These are phyloP conservation scores for Aurelia aurita complex sp. Pacific DNA, from an alignment of 30 jellyfish, hydroid and myxozoan genomes.

Conservation along the genomic window DNA sequence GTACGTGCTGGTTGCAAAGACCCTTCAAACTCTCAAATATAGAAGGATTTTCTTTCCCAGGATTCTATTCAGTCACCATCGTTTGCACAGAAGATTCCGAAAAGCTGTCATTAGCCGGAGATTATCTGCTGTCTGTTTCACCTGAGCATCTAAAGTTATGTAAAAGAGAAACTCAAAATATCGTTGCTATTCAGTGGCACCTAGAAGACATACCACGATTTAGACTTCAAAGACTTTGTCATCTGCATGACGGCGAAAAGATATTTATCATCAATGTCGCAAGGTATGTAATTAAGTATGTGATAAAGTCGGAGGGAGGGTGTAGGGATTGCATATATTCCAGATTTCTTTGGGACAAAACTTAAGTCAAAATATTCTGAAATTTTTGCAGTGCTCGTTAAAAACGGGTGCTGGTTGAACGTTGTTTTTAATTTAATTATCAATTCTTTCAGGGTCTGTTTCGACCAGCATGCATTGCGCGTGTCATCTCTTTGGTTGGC, in stretches of 20 bases:
- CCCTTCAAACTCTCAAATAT: no score
- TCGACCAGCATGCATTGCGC: no score
- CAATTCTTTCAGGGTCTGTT: no score
- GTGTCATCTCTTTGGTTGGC: no score
- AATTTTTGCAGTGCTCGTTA: no score
- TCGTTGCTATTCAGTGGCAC: conserved; percentile 67
- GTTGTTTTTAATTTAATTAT: no score
- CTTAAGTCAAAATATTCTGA: no score
- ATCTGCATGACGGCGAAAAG: conserved; percentile 87
- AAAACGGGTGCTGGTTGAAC: no score
- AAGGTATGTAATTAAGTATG: conserved; percentile 47
- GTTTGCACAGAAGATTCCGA: conserved; percentile 94
- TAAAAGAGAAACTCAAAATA: conserved; percentile 38
- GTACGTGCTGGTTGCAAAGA: no score
- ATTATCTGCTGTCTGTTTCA: conserved; percentile 75
- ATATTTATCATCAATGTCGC: conserved; percentile 90
- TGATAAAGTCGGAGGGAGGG: no score
- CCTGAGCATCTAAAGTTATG: conserved; percentile 70
- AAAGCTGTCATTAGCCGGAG: conserved; percentile 86
- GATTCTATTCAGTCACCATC: conserved; percentile 77
- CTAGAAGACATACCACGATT: conserved; percentile 93
- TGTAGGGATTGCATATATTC: no score
- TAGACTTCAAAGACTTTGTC: conserved; percentile 87
- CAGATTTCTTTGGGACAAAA: no score
- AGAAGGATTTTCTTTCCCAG: conserved; percentile 7